Evolutionary conservation across 2,113 vertebrate genomes (phyloP).

Genomic region (Suncus etruscus): DNA sequence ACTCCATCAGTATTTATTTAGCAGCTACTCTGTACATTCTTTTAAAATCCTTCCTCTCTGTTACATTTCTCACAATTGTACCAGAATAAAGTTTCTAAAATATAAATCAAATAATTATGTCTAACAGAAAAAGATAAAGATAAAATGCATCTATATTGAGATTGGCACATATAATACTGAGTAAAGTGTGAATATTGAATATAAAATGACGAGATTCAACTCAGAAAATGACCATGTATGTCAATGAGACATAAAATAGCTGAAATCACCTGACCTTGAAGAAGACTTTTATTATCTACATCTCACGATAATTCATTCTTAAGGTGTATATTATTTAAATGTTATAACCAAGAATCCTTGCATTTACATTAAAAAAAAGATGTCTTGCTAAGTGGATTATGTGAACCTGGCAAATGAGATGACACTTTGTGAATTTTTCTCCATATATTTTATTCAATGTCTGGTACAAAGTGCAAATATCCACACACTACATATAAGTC

Average conservation of each 20-base stretch:
- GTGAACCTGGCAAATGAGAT: neutral
- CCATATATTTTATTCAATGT: slow-evolving; percentile 11
- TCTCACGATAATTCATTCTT: slow-evolving; percentile 13
- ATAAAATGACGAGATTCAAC: neutral
- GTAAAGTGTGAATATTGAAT: slow-evolving; percentile 24
- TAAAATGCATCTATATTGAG: neutral
- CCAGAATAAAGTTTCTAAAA: slow-evolving; percentile 26
- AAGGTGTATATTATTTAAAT: slow-evolving; percentile 57
- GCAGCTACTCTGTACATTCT: neutral
- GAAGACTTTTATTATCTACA: neutral
- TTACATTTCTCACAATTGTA: neutral
- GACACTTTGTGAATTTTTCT: slow-evolving; percentile 14
- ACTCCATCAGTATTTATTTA: neutral
- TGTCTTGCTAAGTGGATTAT: slow-evolving; percentile 19
- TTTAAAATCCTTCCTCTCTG: neutral
- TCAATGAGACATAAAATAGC: neutral
- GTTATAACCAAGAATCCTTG: neutral
- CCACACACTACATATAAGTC: neutral
- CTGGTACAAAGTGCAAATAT: neutral
- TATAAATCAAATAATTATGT: neutral
- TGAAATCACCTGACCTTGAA: neutral
- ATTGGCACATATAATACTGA: neutral
- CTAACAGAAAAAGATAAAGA: neutral
- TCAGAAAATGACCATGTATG: slow-evolving; percentile 34
- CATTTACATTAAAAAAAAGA: slow-evolving; percentile 10